A percentile compares a stretch with the other conserved stretches of the same genome.
These are phyloP conservation scores for Rhynchotus rufescens DNA, from an alignment of 2,797 vertebrate species.

Conservation along the genomic window DNA sequence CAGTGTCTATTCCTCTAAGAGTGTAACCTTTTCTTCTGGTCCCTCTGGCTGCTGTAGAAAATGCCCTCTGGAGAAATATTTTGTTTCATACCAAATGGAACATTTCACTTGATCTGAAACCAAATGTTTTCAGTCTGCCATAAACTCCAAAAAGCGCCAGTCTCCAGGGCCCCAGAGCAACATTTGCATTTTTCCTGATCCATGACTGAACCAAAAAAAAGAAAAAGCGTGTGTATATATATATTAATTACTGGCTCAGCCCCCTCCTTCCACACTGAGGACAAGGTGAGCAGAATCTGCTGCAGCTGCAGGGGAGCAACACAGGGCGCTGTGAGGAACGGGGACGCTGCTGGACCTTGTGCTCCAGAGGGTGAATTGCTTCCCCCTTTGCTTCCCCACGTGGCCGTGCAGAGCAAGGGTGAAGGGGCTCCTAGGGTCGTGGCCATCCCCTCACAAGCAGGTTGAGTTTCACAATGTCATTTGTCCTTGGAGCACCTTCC, in stretches of 20 bases:
- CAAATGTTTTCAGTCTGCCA: conserved; percentile 22
- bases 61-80: background rate
- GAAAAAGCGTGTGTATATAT: too few species aligned
- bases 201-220: background rate
- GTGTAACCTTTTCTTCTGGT: background rate
- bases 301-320: background rate
- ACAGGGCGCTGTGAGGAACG: background rate
- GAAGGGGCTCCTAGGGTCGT: background rate
- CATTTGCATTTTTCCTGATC: background rate
- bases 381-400: background rate
- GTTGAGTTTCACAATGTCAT: background rate
- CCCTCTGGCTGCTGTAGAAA: conserved; percentile 10
- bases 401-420: background rate
- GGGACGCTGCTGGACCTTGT: accelerated
- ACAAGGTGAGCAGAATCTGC: accelerated
- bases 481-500: background rate
- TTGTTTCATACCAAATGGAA: conserved; percentile 37
- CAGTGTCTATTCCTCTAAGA: background rate
- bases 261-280: background rate
- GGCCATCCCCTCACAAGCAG: background rate
- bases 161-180: background rate
- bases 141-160: background rate
- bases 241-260: background rate
- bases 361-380: background rate
- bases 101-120: conserved; percentile 21